These are phyloP conservation scores for Daboia siamensis DNA, from an alignment of 2,113 vertebrate species.

Conservation along the genomic window DNA sequence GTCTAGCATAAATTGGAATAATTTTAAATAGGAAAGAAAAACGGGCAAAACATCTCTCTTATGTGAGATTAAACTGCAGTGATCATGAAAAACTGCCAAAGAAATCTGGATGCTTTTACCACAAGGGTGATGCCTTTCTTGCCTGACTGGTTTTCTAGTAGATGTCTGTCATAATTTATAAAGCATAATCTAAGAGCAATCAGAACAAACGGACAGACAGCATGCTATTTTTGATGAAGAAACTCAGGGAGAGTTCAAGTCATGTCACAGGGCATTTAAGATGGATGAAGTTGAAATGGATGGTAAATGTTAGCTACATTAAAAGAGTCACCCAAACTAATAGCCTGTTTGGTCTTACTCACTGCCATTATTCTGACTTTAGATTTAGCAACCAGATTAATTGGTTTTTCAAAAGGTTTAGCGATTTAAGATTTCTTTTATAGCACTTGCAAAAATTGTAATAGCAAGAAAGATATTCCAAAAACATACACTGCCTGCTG, in stretches of 20 bases:
- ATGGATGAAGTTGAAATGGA: not conserved
- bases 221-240: slow-evolving; percentile 31
- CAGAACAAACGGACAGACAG: slow-evolving; percentile 41
- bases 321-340: not conserved
- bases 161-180: slow-evolving; percentile 68
- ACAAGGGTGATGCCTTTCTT: slow-evolving; percentile 64
- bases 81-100: slow-evolving; percentile 63
- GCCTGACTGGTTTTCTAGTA: slow-evolving; percentile 63
- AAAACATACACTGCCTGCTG: not conserved
- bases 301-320: not conserved
- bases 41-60: slow-evolving; percentile 39
- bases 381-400: not conserved
- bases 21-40: slow-evolving; percentile 29
- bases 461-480: not conserved
- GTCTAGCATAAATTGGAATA: slow-evolving; percentile 59
- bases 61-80: slow-evolving; percentile 61
- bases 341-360: not conserved
- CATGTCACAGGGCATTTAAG: not conserved
- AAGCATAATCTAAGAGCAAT: slow-evolving; percentile 49
- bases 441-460: not conserved
- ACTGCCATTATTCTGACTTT: not conserved
- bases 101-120: slow-evolving; percentile 47
- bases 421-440: not conserved
- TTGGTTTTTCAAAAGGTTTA: not conserved
- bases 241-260: slow-evolving; percentile 19